Conservation (phyloP, 2,113 vertebrate species). For the Dascyllus trimaculatus region DNA sequence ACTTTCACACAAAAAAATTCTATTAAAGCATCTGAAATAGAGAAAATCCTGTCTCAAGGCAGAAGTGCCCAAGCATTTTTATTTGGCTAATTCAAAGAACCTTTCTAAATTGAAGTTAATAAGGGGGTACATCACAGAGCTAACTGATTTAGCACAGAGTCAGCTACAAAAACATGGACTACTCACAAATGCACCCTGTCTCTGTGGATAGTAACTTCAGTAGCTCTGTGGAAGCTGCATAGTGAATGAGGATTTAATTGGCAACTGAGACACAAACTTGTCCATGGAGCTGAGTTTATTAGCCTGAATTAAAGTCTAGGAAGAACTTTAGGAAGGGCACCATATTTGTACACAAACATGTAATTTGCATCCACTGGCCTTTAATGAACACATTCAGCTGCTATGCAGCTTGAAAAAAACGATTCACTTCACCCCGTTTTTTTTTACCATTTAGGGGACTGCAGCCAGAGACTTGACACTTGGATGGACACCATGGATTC, state of each 20-base stretch:
- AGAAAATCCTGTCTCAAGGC: slow-evolving; percentile 23
- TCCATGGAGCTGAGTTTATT: slow-evolving; percentile 25
- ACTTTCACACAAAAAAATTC: slow-evolving; percentile 25
- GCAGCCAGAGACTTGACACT: slow-evolving; percentile 4
- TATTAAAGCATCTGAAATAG: slow-evolving; percentile 14
- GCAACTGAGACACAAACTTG: slow-evolving; percentile 20
- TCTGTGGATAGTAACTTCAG: slow-evolving; percentile 29
- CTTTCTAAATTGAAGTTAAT: slow-evolving; percentile 53
- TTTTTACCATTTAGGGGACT: background rate
- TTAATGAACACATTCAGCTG: slow-evolving; percentile 16
- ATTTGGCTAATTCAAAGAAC: slow-evolving; percentile 55
- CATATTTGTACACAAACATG: slow-evolving; percentile 25
- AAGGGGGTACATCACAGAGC: slow-evolving; percentile 26
- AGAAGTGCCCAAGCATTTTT: slow-evolving; percentile 17
- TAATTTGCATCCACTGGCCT: slow-evolving; percentile 43
- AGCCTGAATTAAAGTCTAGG: slow-evolving; percentile 17
- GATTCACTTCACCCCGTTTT: background rate
- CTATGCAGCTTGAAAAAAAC: slow-evolving; percentile 1
- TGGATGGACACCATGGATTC: background rate
- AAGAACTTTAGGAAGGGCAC: slow-evolving; percentile 11
- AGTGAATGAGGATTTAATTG: slow-evolving; percentile 32
- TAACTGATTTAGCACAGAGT: slow-evolving; percentile 7
- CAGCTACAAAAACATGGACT: background rate
- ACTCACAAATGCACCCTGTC: slow-evolving; percentile 31
- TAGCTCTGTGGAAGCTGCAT: slow-evolving; percentile 17